A percentile compares a stretch with the other conserved stretches of the same genome.
phyloP scores from a whole-genome alignment of 2,888 invertebrate species.

The Euplexia lucipara region DNA sequence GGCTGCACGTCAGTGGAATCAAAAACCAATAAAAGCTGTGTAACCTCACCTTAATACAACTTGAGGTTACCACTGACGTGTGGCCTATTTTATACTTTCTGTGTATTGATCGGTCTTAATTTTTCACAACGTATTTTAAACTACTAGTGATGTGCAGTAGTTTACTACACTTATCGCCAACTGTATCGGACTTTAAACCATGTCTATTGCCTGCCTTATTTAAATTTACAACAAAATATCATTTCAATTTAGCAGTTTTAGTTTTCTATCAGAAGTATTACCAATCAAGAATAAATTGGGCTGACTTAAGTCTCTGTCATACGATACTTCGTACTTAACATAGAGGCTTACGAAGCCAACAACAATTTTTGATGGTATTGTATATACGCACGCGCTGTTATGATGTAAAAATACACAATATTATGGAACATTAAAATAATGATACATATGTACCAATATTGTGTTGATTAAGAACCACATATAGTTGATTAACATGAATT shows the following conservation, averaged over 20 bases:
- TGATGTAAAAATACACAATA: constrained; percentile 11
- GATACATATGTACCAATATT: background rate
- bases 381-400: constrained; percentile 9
- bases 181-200: constrained; percentile 15
- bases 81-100: background rate
- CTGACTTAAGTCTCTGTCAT: constrained; percentile 30
- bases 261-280: constrained; percentile 11
- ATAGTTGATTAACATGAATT: constrained; percentile 1
- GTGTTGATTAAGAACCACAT: constrained; percentile 36
- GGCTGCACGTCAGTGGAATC: too few species aligned
- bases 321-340: constrained; percentile 21
- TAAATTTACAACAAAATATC: constrained; percentile 24
- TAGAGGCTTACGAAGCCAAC: constrained; percentile 39
- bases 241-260: constrained; percentile 15
- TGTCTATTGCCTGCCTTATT: constrained; percentile 31
- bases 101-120: constrained; percentile 25
- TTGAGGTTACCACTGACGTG: too few species aligned
- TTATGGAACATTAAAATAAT: constrained; percentile 17
- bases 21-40: too few species aligned
- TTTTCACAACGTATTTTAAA: constrained; percentile 24
- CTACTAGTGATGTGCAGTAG: constrained; percentile 6
- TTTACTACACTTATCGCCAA: constrained; percentile 8
- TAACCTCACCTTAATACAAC: too few species aligned
- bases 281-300: constrained; percentile 19
- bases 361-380: constrained; percentile 11